Base-by-base conservation (phyloP, 2,888 invertebrate genomes). In the Lottia scabra region DNA sequence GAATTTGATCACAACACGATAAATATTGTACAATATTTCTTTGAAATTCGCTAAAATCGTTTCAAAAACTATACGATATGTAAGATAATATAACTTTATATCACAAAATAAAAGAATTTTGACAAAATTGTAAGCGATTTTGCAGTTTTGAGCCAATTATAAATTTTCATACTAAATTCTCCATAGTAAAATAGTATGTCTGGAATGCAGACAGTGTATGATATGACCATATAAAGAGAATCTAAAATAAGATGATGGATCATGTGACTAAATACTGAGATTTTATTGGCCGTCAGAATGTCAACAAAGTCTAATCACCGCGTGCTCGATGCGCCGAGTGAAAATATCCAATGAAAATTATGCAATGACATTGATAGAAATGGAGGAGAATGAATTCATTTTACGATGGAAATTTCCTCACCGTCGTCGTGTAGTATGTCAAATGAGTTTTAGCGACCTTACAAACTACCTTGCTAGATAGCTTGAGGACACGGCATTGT, bases 121-220 rank as follows among this genome's bases (percentile, higher is more conserved):
- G 0, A 19, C 12, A 2, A 12, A 38, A 1, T 38, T 4, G 23
- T 30, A 0, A n/a, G 0, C 19, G 15, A 19, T 27, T 62, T 16
- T 38, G 38, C 27, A 38, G 43, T 56, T 38, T 62, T 15, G n/a
- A 27, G 43, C 44, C n/a, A 38, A 62, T 43, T 63, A 10, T 63
- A 16, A 30, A 16, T 43, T 19, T 67, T 30, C 2, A 3, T 8
- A 13, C 15, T 27, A 48, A 64, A 71, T 72, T 78, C 78, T 78
- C 74, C 65, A 38, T 67, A 70, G 67, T 45, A 45, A 65, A 68
- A 75, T 67, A 80, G 74, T 77, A 83, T 81, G 85, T 85, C 84
- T 86, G 86, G 85, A 85, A 85, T 85, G 86, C 80, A 83, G 83
- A 83, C 84, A 76, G 77, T 78, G 81, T 80, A 81, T 81, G 83